Evolutionary conservation across 2,797 vertebrate species (phyloP).

Genomic region (Pempheris klunzingeri): DNA sequence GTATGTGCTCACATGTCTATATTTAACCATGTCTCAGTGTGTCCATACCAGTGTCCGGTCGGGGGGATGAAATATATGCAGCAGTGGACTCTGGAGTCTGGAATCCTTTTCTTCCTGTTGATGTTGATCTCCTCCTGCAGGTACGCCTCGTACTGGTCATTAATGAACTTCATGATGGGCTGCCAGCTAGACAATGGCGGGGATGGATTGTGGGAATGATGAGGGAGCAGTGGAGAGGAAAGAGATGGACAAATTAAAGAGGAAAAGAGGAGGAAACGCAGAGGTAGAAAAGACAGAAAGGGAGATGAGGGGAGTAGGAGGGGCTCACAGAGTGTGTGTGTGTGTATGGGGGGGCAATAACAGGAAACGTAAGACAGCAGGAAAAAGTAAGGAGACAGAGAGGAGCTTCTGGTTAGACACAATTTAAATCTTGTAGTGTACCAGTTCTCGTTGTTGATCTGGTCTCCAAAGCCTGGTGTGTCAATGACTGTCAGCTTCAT

Average conservation of each 20-base stretch:
- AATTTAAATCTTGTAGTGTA: conserved; percentile 61
- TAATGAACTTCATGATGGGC: conserved; percentile 97
- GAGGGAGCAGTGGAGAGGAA: neutral
- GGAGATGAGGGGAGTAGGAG: neutral
- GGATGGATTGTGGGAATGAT: neutral
- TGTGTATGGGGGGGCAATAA: too few species aligned
- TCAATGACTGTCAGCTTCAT: conserved; percentile 99
- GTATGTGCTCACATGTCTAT: neutral
- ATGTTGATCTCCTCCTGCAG: conserved; percentile 96
- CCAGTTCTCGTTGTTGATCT: conserved; percentile 99
- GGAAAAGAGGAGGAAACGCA: neutral
- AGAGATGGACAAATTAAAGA: conserved; percentile 7
- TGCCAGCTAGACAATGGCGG: conserved; percentile 87
- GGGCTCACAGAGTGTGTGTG: neutral
- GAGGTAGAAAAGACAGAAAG: neutral
- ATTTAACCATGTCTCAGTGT: neutral
- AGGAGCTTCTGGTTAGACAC: conserved; percentile 11
- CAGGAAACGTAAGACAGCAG: conserved; percentile 23
- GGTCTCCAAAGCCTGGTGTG: conserved; percentile 97
- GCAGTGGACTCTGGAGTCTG: conserved; percentile 94
- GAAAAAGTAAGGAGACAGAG: conserved; percentile 7
- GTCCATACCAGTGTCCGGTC: conserved; percentile 92
- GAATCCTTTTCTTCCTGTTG: conserved; percentile 94
- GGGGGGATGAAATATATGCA: conserved; percentile 98
- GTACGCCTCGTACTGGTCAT: conserved; percentile 95